phyloP scores from a whole-genome alignment of 1,140 invertebrate species.

The Atopsyche davidsoni region DNA sequence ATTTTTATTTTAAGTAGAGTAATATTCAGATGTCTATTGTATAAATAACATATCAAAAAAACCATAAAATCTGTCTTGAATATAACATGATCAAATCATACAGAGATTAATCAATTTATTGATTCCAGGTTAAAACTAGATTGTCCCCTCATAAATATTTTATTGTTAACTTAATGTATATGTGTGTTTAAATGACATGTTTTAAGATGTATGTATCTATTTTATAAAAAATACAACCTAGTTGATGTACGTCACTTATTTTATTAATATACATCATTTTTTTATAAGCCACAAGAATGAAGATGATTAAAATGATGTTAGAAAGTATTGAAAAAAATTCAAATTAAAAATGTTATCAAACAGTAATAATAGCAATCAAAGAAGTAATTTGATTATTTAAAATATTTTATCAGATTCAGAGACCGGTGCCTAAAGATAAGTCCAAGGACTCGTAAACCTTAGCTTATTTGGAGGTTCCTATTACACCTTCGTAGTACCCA shows the following conservation, averaged over 20 bases:
- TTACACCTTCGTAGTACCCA: too few species aligned
- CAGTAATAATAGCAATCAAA: neutral
- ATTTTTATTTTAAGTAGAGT: too few species aligned
- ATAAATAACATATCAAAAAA: too few species aligned
- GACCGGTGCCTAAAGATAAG: too few species aligned
- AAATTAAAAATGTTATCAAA: neutral
- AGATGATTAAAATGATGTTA: neutral
- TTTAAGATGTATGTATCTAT: constrained; percentile 29
- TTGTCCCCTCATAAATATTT: constrained; percentile 3
- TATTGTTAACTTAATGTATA: constrained; percentile 12
- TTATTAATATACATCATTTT: neutral
- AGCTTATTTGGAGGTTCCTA: too few species aligned
- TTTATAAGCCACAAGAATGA: neutral
- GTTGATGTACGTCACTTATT: constrained; percentile 17
- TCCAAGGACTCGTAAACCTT: too few species aligned
- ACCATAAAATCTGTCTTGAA: too few species aligned
- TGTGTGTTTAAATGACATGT: constrained; percentile 25
- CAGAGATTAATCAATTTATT: too few species aligned
- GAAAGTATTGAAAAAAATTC: neutral
- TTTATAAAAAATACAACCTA: constrained; percentile 30
- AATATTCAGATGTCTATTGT: too few species aligned
- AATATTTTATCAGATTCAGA: too few species aligned
- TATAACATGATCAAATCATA: too few species aligned
- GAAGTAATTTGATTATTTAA: neutral
- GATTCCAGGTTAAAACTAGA: too few species aligned